Evolutionary conservation across 2,113 vertebrate species (phyloP).

Genomic region (Potamarius usumacintae): DNA sequence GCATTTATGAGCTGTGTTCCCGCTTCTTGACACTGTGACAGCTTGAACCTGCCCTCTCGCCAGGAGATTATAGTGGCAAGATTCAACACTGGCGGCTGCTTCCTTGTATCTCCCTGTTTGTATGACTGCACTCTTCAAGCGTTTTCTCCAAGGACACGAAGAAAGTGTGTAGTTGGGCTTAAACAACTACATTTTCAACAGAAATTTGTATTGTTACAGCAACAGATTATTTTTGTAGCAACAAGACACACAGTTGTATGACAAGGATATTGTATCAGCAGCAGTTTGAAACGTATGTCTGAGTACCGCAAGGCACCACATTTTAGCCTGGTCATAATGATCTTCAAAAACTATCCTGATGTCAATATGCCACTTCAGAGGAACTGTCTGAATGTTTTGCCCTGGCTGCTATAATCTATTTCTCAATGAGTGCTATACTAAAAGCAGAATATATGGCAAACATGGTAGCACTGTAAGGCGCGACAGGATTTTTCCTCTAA

Average conservation of each 20-base stretch:
- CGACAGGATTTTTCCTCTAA: slow-evolving; percentile 52
- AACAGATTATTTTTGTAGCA: slow-evolving; percentile 34
- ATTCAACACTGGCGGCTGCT: slow-evolving; percentile 1
- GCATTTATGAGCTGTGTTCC: not conserved
- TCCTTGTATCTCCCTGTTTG: slow-evolving; percentile 30
- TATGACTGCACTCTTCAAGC: slow-evolving; percentile 16
- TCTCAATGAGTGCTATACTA: slow-evolving; percentile 74
- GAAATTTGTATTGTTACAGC: slow-evolving; percentile 8
- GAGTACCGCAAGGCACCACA: not conserved
- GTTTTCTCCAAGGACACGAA: slow-evolving; percentile 29
- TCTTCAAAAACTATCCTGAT: slow-evolving; percentile 31
- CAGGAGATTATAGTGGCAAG: slow-evolving; percentile 18
- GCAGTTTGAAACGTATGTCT: not conserved
- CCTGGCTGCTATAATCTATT: slow-evolving; percentile 12
- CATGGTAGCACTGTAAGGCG: slow-evolving; percentile 74
- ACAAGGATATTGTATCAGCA: not conserved
- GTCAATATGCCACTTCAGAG: slow-evolving; percentile 31
- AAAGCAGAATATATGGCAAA: slow-evolving; percentile 81
- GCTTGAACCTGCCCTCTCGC: slow-evolving; percentile 33
- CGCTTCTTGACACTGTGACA: slow-evolving; percentile 54
- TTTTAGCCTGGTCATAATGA: not conserved
- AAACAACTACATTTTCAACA: slow-evolving; percentile 13
- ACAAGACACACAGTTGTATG: not conserved
- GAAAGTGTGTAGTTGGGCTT: not conserved
- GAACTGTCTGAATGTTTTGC: slow-evolving; percentile 1